These are phyloP conservation scores for Aphelocoma californica DNA, from an alignment of 2,797 vertebrate genomes.

Conservation along the genomic window DNA sequence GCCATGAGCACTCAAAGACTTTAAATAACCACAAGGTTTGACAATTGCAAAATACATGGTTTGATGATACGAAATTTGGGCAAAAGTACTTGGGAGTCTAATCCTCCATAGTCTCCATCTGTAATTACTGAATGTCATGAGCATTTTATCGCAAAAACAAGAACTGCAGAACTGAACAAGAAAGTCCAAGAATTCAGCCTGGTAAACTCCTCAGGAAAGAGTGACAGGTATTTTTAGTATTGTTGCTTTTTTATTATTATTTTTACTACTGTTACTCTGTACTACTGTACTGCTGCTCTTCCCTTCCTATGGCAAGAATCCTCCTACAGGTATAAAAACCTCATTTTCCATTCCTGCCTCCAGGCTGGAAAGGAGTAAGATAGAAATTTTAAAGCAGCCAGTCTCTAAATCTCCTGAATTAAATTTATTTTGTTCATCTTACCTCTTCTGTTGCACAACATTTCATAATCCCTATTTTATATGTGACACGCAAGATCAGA, in stretches of 20 bases:
- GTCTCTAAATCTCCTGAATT: background rate
- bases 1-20: background rate
- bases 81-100: background rate
- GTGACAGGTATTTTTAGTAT: background rate
- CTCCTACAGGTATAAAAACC: background rate
- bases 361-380: background rate
- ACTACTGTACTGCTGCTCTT: background rate
- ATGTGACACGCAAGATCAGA: background rate
- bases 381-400: background rate
- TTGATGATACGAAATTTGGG: background rate
- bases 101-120: background rate
- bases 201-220: background rate
- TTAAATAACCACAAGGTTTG: background rate
- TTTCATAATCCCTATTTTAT: background rate
- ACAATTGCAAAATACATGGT: background rate
- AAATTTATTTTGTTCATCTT: background rate
- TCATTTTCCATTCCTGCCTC: background rate
- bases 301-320: background rate
- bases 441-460: background rate
- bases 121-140: background rate
- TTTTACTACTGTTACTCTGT: background rate
- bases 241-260: background rate
- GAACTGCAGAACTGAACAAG: background rate
- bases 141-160: background rate
- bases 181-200: background rate